A percentile compares a stretch with the other conserved stretches of the same genome.
Conservation (phyloP, 37 sponge, comb jelly and placozoan species). For the Lycopodina hypogea region DNA sequence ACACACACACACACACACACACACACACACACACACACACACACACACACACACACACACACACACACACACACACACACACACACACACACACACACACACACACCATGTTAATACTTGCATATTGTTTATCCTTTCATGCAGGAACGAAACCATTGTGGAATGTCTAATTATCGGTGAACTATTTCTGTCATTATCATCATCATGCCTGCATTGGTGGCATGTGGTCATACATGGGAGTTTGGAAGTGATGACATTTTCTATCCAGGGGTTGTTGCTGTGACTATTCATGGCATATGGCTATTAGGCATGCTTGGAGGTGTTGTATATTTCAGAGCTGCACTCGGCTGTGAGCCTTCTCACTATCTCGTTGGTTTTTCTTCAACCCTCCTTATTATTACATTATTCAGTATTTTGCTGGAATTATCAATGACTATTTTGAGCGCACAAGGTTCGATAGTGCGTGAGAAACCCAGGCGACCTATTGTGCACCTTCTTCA, state of each 20-base stretch:
- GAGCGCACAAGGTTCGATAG: slow-evolving; percentile 72
- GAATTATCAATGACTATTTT: slow-evolving; percentile 32
- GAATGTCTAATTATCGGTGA: no score
- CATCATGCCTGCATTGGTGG: slow-evolving; percentile 69
- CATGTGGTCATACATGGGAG: slow-evolving; percentile 72
- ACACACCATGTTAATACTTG: no score
- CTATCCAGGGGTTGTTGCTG: slow-evolving; percentile 41
- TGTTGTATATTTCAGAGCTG: slow-evolving; percentile 31
- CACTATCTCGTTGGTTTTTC: slow-evolving; percentile 39
- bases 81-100: no score
- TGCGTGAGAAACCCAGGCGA: slow-evolving; percentile 35
- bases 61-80: no score
- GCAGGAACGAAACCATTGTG: no score
- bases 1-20: no score
- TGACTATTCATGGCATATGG: slow-evolving; percentile 28
- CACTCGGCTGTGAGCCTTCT: slow-evolving; percentile 34
- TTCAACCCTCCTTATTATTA: slow-evolving; percentile 24
- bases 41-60: no score
- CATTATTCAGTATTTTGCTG: slow-evolving; percentile 19
- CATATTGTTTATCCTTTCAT: no score
- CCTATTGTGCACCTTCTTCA: slow-evolving; percentile 56
- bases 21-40: no score
- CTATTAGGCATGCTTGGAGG: slow-evolving; percentile 31
- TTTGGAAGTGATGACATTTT: slow-evolving; percentile 83
- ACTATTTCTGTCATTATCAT: no score